These are phyloP conservation scores for Harpalus rufipes DNA, from an alignment of 2,888 invertebrate genomes.

Conservation along the genomic window DNA sequence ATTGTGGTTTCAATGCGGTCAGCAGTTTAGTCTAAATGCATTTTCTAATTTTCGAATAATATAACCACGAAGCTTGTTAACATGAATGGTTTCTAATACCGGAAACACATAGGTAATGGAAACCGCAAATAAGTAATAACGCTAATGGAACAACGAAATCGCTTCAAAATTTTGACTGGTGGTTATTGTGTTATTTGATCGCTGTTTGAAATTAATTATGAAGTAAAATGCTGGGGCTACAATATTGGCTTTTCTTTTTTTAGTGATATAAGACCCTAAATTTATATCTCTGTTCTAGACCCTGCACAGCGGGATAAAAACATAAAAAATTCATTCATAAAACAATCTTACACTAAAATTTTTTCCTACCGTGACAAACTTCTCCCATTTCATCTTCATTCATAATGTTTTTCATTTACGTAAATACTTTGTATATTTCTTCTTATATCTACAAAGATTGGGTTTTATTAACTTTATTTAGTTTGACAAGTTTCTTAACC, in stretches of 20 bases:
- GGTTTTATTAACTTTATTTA: conserved; percentile 12
- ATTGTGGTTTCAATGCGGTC: conserved; percentile 21
- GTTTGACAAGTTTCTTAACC: conserved; percentile 10
- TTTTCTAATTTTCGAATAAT: conserved; percentile 36
- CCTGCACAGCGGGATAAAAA: conserved; percentile 46
- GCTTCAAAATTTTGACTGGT: background rate
- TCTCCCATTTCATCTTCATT: conserved; percentile 35
- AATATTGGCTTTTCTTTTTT: conserved; percentile 35
- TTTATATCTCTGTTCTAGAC: conserved; percentile 6
- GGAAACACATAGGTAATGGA: background rate
- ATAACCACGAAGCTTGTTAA: conserved; percentile 13
- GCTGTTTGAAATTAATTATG: conserved; percentile 24
- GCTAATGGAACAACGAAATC: background rate
- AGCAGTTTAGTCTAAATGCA: conserved; percentile 10
- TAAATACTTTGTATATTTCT: conserved; percentile 41
- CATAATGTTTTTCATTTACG: conserved; percentile 46
- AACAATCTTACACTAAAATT: conserved; percentile 39
- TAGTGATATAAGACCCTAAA: conserved; percentile 40
- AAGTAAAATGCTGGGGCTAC: conserved; percentile 12
- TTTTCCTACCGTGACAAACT: conserved; percentile 32
- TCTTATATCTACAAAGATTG: background rate
- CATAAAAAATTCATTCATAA: conserved; percentile 54
- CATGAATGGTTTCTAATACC: conserved; percentile 2
- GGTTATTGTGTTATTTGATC: conserved; percentile 7
- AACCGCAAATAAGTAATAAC: conserved; percentile 4